Conservation (phyloP, 1,140 invertebrate genomes). For the Schmidtea mediterranea region DNA sequence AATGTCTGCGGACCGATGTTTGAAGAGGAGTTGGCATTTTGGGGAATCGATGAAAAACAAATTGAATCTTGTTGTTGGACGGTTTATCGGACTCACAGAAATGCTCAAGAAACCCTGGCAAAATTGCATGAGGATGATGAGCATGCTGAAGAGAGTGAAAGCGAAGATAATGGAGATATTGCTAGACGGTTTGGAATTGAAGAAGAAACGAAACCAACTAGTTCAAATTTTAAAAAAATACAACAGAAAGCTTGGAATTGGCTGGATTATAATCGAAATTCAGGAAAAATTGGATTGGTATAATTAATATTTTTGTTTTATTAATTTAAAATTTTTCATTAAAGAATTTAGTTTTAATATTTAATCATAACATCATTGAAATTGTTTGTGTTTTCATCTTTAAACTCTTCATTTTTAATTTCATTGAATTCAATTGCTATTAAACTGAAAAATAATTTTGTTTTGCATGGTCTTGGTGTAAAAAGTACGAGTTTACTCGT, state of each 20-base stretch:
- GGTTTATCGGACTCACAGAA: constrained; percentile 16
- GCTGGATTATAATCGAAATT: constrained; percentile 13
- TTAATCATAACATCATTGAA: too few species aligned
- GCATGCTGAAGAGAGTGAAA: constrained; percentile 10
- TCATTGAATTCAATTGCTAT: too few species aligned
- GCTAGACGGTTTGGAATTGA: constrained; percentile 17
- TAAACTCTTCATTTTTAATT: too few species aligned
- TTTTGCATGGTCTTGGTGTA: too few species aligned
- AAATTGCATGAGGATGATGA: constrained; percentile 14
- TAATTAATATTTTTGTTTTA: neutral
- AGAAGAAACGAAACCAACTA: constrained; percentile 12
- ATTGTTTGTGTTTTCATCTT: too few species aligned
- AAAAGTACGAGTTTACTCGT: too few species aligned
- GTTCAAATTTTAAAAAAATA: constrained; percentile 13
- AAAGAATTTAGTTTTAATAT: too few species aligned
- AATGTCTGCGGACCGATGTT: constrained; percentile 10
- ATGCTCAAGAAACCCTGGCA: constrained; percentile 21
- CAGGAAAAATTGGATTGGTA: neutral
- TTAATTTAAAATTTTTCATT: constrained; percentile 1
- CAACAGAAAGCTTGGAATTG: constrained; percentile 19
- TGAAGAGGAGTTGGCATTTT: constrained; percentile 9
- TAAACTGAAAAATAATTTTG: too few species aligned
- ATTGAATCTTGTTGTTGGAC: constrained; percentile 26
- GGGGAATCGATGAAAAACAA: constrained; percentile 21
- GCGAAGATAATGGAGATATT: constrained; percentile 3